Evolutionary conservation across 2,888 invertebrate species (phyloP), one percentile per base, ranked within the genome.

Genomic region (Leucozona laternaria): DNA sequence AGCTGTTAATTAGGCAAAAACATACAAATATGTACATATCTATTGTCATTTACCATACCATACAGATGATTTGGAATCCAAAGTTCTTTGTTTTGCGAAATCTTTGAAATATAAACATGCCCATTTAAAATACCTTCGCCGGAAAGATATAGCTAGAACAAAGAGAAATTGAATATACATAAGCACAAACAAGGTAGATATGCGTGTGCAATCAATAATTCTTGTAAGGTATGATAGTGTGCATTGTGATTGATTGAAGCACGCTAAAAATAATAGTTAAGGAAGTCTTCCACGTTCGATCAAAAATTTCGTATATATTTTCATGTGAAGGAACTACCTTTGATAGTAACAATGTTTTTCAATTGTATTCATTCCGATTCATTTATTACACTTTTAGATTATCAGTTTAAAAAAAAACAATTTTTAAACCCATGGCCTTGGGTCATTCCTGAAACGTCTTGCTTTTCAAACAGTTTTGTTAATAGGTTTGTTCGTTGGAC

Each of bases 121-220:
- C 25, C 17, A 53, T 53, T 68, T 68, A 37, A 68, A 53, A 68
- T 68, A 68, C 25, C 68, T 68, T 53, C 50, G 37, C 20, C 53
- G 34, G 1, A 68, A n/a, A 34, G 53, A 68, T 25, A 68, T 37
- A 10, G 37, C 68, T 68, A 53, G 37, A 68, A 68, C 53, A 68
- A 53, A 68, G 31, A 53, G 15, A 68, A 37, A 50, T 37, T 17
- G 1, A 11, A 34, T 45, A 40, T 31, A 31, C 31, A 31, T 60
- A 22, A 60, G 15, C 11, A 13, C 57, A 20, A 34, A 58, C 1
- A 60, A 60, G 2, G 20, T 13, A 58, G 1, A 2, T 20, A 60
- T 58, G 4, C 5, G 7, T 37, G 11, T 37, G 2, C 58, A 66
- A 48, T 48, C 66, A 50, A 20, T 50, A 22, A n/a, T 64, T 25